Evolutionary conservation across 1,140 invertebrate species (phyloP), one percentile per base, ranked within the genome.

Genomic region (Orius insidiosus): DNA sequence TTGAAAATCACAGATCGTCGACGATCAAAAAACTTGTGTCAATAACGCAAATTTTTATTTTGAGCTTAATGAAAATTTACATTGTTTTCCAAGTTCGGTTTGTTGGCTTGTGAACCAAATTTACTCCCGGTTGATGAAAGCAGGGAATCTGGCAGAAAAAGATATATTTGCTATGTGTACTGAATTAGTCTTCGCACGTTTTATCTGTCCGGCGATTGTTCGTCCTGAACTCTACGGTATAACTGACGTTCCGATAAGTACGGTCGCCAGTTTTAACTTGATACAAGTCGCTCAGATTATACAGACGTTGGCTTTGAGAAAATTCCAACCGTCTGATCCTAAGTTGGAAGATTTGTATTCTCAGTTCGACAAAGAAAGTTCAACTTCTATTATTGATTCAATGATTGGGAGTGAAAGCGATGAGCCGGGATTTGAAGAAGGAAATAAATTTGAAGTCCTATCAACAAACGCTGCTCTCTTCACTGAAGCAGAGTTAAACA

Each of bases 141-240:
- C 62, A 52, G 71, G 72, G 53, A 68, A 68, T 31, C 59, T 72
- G 1, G 72, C 77, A 24, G 56, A 63, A 1, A 77, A 76, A 55
- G 76, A 82, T 51, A 71, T 75, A 50, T 66, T 81, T 55, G 74
- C 77, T 6, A 78, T 97, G 55, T 89, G 86, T 58, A 86, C 85
- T 1, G 92, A 98, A 60, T 66, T 98, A 13, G 79, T 98, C 8
- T 88, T 97, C 60, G 85, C 83, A 2, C 75, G 87, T 55, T 96
- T 96, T 54, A 87, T 98, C 49, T 98, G 93, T 58, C 89, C 90
- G 6, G 93, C 90, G 0, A 88, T 98, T 37, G 84, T 93, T 18
- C 89, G 95, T 67, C 93, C 94, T 0, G 93, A 97, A 64, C 80
- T 87, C 1, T 82, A 90, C 62, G 92, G 90, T n/a, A 86, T 97